Evolutionary conservation across 2,888 invertebrate genomes (phyloP).

Genomic region (Muschampia staudingeri): DNA sequence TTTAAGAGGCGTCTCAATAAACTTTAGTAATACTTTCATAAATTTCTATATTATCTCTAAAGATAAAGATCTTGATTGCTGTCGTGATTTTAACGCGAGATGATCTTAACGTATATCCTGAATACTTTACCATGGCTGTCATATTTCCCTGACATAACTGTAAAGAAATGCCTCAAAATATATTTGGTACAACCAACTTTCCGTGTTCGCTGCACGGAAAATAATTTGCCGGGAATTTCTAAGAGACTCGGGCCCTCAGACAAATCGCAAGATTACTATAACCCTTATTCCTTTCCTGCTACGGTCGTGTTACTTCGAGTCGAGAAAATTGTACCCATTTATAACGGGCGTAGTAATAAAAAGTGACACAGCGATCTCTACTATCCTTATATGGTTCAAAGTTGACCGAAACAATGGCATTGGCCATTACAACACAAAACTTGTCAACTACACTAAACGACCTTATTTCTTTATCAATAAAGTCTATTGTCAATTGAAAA

Average conservation of each 20-base stretch:
- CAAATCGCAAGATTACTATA: slow-evolving; percentile 27
- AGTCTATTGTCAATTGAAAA: slow-evolving; percentile 37
- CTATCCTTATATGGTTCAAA: slow-evolving; percentile 79
- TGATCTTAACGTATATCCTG: slow-evolving; percentile 32
- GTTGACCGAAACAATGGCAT: slow-evolving; percentile 76
- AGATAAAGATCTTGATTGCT: neutral
- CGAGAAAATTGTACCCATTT: slow-evolving; percentile 59
- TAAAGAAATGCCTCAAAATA: slow-evolving; percentile 48
- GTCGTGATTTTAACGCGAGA: slow-evolving; percentile 39
- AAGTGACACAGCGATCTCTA: slow-evolving; percentile 72
- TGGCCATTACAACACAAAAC: slow-evolving; percentile 37
- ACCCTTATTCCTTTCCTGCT: slow-evolving; percentile 32
- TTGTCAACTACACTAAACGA: slow-evolving; percentile 26
- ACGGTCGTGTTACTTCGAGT: slow-evolving; percentile 22
- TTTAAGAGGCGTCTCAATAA: no score
- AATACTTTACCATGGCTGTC: slow-evolving; percentile 38
- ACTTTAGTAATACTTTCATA: neutral
- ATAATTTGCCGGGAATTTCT: slow-evolving; percentile 54
- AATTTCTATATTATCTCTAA: neutral
- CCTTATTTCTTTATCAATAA: slow-evolving; percentile 13
- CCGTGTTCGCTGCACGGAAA: slow-evolving; percentile 46
- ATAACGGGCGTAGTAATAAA: slow-evolving; percentile 71
- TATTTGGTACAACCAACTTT: slow-evolving; percentile 45
- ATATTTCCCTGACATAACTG: slow-evolving; percentile 46
- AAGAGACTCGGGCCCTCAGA: slow-evolving; percentile 16